These are phyloP conservation scores for Cyanoliseus patagonus DNA, from an alignment of 2,113 vertebrate species.

Conservation along the genomic window DNA sequence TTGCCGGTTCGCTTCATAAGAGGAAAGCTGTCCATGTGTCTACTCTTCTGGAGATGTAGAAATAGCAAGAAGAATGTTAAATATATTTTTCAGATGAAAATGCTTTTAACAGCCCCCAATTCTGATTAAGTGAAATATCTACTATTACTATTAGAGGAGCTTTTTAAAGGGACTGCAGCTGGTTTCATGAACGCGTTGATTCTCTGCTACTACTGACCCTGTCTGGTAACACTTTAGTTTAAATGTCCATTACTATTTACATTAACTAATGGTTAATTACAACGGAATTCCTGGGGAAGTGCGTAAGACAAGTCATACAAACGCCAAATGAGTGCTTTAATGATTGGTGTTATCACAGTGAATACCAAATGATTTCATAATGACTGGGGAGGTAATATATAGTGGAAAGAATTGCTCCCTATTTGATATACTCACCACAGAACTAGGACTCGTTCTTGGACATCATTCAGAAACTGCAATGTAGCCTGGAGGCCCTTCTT, in stretches of 20 bases:
- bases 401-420: slow-evolving; percentile 66
- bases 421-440: slow-evolving; percentile 67
- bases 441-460: slow-evolving; percentile 66
- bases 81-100: neutral
- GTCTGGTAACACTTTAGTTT: slow-evolving; percentile 65
- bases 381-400: slow-evolving; percentile 72
- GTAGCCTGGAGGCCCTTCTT: slow-evolving; percentile 39
- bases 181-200: slow-evolving; percentile 41
- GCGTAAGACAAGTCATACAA: slow-evolving; percentile 71
- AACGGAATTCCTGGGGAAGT: slow-evolving; percentile 71
- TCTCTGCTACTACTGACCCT: slow-evolving; percentile 56
- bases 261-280: slow-evolving; percentile 79
- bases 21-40: neutral
- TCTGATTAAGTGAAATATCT: slow-evolving; percentile 16
- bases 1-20: rapidly evolving
- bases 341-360: slow-evolving; percentile 76
- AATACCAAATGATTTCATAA: slow-evolving; percentile 80
- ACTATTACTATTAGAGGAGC: neutral
- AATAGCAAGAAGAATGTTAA: neutral
- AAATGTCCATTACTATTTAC: slow-evolving; percentile 76
- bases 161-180: slow-evolving; percentile 1
- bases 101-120: neutral
- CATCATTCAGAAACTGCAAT: slow-evolving; percentile 51
- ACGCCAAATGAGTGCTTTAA: slow-evolving; percentile 75
- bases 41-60: neutral